A percentile compares a stretch with the other conserved stretches of the same genome.
phyloP scores from a whole-genome alignment of 2,113 vertebrate genomes.

The Pungitius pungitius region DNA sequence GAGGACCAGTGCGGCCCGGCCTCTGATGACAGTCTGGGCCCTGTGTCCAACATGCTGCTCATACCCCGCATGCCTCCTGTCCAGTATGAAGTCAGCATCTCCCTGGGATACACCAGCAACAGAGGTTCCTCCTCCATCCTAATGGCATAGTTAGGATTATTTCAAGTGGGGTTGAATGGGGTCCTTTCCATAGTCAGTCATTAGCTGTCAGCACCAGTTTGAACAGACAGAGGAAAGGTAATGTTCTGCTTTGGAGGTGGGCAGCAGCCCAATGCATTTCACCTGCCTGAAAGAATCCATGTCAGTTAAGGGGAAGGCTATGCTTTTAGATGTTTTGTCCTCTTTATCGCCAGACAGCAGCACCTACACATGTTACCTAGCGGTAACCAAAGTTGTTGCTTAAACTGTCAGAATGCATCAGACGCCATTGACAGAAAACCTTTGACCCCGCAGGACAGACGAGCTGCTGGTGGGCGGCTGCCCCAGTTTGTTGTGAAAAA shows the following conservation, averaged over 20 bases:
- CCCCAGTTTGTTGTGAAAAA: background rate
- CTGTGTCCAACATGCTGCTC: constrained; percentile 91
- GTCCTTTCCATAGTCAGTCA: background rate
- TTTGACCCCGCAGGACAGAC: background rate
- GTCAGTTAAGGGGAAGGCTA: background rate
- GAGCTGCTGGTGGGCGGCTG: background rate
- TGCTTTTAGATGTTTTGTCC: background rate
- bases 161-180: background rate
- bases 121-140: constrained; percentile 83
- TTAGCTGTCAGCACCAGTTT: background rate
- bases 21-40: constrained; percentile 93
- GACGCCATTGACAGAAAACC: background rate
- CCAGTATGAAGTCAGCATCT: constrained; percentile 98
- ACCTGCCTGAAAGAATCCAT: background rate
- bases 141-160: background rate
- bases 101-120: constrained; percentile 94
- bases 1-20: constrained; percentile 95
- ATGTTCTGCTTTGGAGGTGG: background rate
- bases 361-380: too few species aligned
- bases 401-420: background rate
- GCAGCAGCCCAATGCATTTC: too few species aligned
- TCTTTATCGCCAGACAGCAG: background rate
- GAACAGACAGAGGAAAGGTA: too few species aligned
- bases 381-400: background rate
- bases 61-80: constrained; percentile 88